These are phyloP conservation scores for Drosophila orena DNA, from an alignment of 1,140 invertebrate species.

Conservation along the genomic window DNA sequence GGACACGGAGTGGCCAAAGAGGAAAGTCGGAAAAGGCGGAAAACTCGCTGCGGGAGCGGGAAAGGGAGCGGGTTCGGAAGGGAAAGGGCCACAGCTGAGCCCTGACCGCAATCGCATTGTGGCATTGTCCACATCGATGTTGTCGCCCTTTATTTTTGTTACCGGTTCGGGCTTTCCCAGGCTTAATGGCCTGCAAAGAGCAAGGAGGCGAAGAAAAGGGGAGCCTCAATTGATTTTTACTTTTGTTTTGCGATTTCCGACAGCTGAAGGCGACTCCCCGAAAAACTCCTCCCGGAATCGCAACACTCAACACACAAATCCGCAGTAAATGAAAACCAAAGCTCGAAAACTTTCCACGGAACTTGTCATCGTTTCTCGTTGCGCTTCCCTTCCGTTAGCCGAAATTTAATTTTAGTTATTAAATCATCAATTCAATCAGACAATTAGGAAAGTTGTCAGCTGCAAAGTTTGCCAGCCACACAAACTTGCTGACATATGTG, in stretches of 20 bases:
- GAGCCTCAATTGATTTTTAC: conserved; percentile 63
- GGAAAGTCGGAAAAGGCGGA: conserved; percentile 37
- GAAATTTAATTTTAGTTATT: conserved; percentile 84
- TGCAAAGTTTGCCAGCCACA: conserved; percentile 62
- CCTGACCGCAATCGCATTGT: conserved; percentile 79
- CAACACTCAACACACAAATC: conserved; percentile 69
- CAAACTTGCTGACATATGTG: conserved; percentile 72
- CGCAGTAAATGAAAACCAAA: conserved; percentile 63
- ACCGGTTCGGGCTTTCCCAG: conserved; percentile 40
- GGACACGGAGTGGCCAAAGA: conserved; percentile 56
- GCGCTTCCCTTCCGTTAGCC: conserved; percentile 14
- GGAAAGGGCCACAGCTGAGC: conserved; percentile 24
- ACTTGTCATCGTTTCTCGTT: conserved; percentile 16
- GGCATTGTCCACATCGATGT: conserved; percentile 79
- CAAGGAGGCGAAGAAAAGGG: conserved; percentile 3
- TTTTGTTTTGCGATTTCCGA: conserved; percentile 59
- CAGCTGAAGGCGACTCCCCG: conserved; percentile 35
- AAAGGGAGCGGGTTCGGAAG: not conserved
- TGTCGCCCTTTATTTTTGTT: conserved; percentile 75
- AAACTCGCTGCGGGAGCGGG: not conserved
- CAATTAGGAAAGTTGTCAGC: conserved; percentile 81
- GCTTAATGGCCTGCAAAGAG: conserved; percentile 64
- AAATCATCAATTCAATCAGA: conserved; percentile 84
- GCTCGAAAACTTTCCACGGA: conserved; percentile 54
- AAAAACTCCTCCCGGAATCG: conserved; percentile 57